Evolutionary conservation across 2,888 invertebrate genomes (phyloP).

Genomic region (Hedychridium roseum): DNA sequence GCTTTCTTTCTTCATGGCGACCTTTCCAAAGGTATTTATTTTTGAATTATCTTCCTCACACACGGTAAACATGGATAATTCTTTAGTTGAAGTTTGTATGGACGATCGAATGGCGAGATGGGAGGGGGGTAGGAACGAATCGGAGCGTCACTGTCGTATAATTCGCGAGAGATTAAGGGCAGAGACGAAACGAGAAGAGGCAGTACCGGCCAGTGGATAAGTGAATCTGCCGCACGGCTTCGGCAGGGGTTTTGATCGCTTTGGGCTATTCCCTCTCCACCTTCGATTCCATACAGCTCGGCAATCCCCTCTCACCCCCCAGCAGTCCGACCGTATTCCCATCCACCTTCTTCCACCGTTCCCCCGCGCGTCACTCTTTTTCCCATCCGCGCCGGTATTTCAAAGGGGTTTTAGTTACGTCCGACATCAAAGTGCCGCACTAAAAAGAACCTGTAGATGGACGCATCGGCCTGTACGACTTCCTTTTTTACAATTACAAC

Average conservation of each 20-base stretch:
- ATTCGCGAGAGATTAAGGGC: constrained; percentile 30
- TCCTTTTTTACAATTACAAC: too few species aligned
- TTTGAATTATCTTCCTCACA: too few species aligned
- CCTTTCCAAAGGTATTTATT: too few species aligned
- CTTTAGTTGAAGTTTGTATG: too few species aligned
- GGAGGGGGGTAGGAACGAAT: too few species aligned
- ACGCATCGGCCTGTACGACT: too few species aligned
- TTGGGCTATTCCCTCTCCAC: constrained; percentile 43
- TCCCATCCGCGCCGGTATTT: not conserved
- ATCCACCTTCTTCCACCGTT: constrained; percentile 1
- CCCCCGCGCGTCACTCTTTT: not conserved
- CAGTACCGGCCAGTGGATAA: constrained; percentile 44
- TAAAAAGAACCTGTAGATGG: too few species aligned
- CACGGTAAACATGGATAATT: too few species aligned
- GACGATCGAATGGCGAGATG: not conserved
- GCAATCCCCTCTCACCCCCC: constrained; percentile 16
- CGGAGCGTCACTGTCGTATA: too few species aligned
- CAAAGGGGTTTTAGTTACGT: too few species aligned
- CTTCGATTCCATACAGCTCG: constrained; percentile 13
- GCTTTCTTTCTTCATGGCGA: too few species aligned
- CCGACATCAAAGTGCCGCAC: too few species aligned
- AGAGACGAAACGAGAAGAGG: constrained; percentile 7
- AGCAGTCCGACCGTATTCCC: constrained; percentile 1
- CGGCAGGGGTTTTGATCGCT: constrained; percentile 53
- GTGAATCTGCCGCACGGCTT: constrained; percentile 54